Percentiles rank a stretch among this genome's conserved stretches.
phyloP scores from a whole-genome alignment of 2,888 invertebrate genomes.

The Xestia sexstrigata region DNA sequence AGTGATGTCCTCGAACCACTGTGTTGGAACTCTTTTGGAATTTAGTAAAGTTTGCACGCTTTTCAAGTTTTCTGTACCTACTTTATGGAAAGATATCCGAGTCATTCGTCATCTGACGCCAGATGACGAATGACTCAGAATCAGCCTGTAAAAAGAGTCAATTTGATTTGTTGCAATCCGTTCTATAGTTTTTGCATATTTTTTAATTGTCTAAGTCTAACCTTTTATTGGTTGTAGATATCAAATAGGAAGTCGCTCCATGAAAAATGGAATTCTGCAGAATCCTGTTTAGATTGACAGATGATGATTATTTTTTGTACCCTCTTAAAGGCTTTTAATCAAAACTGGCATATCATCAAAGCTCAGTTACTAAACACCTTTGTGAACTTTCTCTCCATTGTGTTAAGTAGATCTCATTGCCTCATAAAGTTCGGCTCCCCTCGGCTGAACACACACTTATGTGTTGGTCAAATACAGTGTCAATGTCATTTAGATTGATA shows the following conservation, averaged over 20 bases:
- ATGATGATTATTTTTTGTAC: not conserved
- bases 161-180: not conserved
- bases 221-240: not conserved
- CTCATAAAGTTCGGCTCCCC: conserved; percentile 51
- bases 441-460: conserved; percentile 29
- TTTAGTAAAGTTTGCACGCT: not conserved
- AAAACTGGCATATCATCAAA: not conserved
- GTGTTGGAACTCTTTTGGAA: not conserved
- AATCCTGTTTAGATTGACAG: too few species aligned
- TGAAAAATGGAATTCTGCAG: too few species aligned
- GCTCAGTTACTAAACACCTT: not conserved
- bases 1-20: not conserved
- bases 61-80: not conserved
- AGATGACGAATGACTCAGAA: too few species aligned
- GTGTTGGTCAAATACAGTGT: conserved; percentile 46
- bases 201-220: too few species aligned
- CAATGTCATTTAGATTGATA: conserved; percentile 50
- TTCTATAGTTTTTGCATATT: not conserved
- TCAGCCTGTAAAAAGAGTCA: too few species aligned
- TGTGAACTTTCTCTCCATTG: not conserved
- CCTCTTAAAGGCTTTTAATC: not conserved
- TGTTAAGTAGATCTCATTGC: conserved; percentile 35
- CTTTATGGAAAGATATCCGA: not conserved
- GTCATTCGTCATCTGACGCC: too few species aligned
- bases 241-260: too few species aligned